Evolutionary conservation across 2,113 vertebrate genomes (phyloP).

Genomic region (Psittacara wagleri): DNA sequence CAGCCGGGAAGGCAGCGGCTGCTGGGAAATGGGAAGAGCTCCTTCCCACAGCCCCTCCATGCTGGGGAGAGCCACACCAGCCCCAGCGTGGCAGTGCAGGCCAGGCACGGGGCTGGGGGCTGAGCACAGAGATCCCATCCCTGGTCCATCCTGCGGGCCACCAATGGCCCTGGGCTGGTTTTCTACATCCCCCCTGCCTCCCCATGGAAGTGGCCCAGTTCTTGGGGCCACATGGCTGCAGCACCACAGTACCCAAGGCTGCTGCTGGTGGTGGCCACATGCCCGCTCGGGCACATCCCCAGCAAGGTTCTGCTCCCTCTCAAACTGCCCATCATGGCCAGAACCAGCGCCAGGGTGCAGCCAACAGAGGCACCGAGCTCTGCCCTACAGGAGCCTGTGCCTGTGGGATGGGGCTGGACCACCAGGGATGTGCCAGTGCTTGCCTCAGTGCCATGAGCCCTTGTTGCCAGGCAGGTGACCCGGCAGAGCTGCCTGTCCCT

Average conservation of each 20-base stretch:
- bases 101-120: accelerated
- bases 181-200: not conserved
- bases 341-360: not conserved
- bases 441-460: not conserved
- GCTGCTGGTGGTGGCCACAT: accelerated
- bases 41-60: not conserved
- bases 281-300: not conserved
- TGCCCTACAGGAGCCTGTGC: not conserved
- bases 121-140: accelerated
- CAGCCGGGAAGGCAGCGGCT: not conserved
- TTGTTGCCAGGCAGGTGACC: accelerated
- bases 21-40: not conserved
- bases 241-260: accelerated
- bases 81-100: accelerated
- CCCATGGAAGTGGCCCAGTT: not conserved
- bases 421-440: accelerated
- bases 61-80: accelerated
- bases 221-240: accelerated
- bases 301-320: not conserved
- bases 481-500: not conserved
- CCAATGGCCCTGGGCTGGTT: not conserved
- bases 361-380: accelerated
- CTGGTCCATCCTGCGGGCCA: accelerated
- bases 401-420: accelerated
- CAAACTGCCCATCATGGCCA: not conserved